phyloP scores from a whole-genome alignment of 92 coral and sea anemone genomes.

The Epizoanthus rinbou region DNA sequence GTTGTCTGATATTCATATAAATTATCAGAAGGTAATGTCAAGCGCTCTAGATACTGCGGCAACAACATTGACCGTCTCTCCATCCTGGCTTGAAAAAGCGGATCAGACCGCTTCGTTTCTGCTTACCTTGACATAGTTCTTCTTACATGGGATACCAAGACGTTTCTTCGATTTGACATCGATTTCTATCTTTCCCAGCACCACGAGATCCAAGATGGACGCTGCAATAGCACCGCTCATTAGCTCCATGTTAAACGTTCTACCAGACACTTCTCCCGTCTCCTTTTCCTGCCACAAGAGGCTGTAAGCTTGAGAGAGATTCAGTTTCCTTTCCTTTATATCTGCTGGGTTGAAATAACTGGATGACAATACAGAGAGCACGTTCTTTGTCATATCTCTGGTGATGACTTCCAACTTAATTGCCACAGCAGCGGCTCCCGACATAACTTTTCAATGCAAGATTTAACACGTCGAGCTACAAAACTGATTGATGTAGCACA shows the following conservation, averaged over 20 bases:
- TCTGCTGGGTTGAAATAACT: conserved; percentile 42
- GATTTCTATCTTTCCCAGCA: conserved; percentile 47
- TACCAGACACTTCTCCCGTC: conserved; percentile 48
- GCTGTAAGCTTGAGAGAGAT: conserved; percentile 56
- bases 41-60: no score
- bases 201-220: conserved; percentile 50
- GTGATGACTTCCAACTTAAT: background rate
- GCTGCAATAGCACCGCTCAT: conserved; percentile 53
- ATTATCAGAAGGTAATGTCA: no score
- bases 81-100: no score
- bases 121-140: conserved; percentile 44
- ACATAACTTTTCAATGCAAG: background rate
- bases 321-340: conserved; percentile 33
- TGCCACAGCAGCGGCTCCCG: background rate
- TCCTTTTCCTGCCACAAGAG: conserved; percentile 58
- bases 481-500: no score
- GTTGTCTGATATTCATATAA: no score
- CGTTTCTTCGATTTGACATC: conserved; percentile 35
- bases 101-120: no score
- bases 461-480: no score
- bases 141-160: conserved; percentile 40
- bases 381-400: conserved; percentile 1
- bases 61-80: no score
- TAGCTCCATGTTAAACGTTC: conserved; percentile 14
- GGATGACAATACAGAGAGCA: conserved; percentile 32